These are phyloP conservation scores for Anadara kagoshimensis DNA, from an alignment of 1,140 invertebrate genomes.

Conservation along the genomic window DNA sequence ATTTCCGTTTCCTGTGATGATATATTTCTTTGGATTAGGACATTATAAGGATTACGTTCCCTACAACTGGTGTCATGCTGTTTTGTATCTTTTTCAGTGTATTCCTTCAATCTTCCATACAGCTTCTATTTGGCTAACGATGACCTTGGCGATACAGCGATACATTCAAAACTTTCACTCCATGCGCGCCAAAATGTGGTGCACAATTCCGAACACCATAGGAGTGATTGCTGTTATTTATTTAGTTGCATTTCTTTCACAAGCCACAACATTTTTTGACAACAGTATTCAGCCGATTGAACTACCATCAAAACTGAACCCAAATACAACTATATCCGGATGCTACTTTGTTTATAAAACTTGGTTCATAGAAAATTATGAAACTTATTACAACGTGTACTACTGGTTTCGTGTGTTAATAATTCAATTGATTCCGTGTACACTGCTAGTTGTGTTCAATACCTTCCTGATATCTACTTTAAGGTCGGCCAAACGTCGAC, in stretches of 20 bases:
- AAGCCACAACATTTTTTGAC: conserved; percentile 88
- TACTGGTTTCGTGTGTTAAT: conserved; percentile 90
- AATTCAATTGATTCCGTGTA: conserved; percentile 94
- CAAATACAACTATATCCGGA: conserved; percentile 63
- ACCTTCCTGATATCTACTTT: conserved; percentile 89
- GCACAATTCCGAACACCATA: conserved; percentile 87
- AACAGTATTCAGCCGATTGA: conserved; percentile 73
- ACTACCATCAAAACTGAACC: conserved; percentile 80
- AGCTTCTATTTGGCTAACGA: conserved; percentile 90
- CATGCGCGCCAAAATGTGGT: conserved; percentile 87
- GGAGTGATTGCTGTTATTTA: conserved; percentile 86
- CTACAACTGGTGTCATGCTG: conserved; percentile 81
- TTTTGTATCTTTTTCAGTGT: conserved; percentile 74
- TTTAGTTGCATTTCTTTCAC: conserved; percentile 84
- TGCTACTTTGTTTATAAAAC: conserved; percentile 40
- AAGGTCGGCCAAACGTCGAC: conserved; percentile 85
- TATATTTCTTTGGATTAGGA: conserved; percentile 93
- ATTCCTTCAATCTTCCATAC: conserved; percentile 94
- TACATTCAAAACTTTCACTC: conserved; percentile 95
- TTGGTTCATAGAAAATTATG: conserved; percentile 75
- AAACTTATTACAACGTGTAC: conserved; percentile 82
- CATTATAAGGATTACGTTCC: conserved; percentile 81
- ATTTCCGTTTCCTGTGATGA: conserved; percentile 90
- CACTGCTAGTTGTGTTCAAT: conserved; percentile 92
- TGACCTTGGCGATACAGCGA: conserved; percentile 87